Evolutionary conservation across 1,140 invertebrate genomes (phyloP).

Genomic region (Thaumetopoea pityocampa): DNA sequence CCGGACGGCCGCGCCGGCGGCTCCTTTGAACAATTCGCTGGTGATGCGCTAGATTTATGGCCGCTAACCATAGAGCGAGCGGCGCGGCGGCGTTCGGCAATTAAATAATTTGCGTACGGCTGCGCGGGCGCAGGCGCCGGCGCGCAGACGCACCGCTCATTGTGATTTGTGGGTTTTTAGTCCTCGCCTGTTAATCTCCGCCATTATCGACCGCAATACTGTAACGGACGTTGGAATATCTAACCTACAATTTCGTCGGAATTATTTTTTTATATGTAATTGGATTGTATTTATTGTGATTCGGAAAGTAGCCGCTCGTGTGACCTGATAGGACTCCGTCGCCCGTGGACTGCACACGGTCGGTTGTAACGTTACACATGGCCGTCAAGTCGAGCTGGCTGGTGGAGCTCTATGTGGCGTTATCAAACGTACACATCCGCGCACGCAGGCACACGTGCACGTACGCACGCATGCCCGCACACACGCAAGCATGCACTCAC

Average conservation of each 20-base stretch:
- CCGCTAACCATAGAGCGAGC: constrained; percentile 56
- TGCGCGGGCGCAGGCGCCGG: constrained; percentile 8
- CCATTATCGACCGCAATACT: constrained; percentile 13
- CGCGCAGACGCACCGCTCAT: constrained; percentile 18
- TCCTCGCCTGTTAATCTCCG: constrained; percentile 32
- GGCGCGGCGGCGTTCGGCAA: constrained; percentile 45
- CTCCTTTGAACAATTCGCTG: constrained; percentile 64
- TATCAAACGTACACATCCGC: too few relatives aligned
- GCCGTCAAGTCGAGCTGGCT: too few relatives aligned
- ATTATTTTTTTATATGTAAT: neutral
- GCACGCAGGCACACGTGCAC: too few relatives aligned
- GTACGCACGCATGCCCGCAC: too few relatives aligned
- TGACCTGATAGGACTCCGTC: too few relatives aligned
- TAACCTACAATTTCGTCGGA: constrained; percentile 6
- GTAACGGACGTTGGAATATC: neutral
- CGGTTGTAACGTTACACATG: too few relatives aligned
- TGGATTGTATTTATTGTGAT: too few relatives aligned
- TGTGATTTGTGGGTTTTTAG: constrained; percentile 26
- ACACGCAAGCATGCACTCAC: too few relatives aligned
- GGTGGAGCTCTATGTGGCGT: too few relatives aligned
- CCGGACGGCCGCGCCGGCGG: constrained; percentile 28
- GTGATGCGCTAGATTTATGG: constrained; percentile 64
- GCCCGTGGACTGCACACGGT: too few relatives aligned
- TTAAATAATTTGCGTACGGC: constrained; percentile 68
- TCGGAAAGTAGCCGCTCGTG: too few relatives aligned